Base-by-base conservation (phyloP, 2,797 vertebrate genomes). In the Chaetophractus vellerosus region DNA sequence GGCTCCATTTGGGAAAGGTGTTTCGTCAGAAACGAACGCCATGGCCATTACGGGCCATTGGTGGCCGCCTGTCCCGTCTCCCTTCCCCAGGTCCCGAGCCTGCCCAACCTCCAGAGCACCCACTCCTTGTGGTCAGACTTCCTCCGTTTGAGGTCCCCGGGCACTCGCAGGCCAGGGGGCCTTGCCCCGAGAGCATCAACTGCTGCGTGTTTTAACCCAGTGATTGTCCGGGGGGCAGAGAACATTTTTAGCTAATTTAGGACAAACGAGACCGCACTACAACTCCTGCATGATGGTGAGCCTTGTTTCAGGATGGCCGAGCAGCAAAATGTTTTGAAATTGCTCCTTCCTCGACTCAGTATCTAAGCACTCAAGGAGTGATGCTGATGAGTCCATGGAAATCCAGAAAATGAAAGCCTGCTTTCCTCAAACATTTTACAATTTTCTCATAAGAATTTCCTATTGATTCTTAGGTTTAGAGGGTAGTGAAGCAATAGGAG, bases 391-490 rank as follows among this genome's bases (percentile, higher is more conserved):
- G 97, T 98, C 92, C 52, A 97, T 98, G 97, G 97, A 98, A 98
- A 97, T 94, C 88, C 94, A 88, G 90, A 97, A 95, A 97, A 97
- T 84, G 97, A 90, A 97, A 97, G 69, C 64, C n/a, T 50, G 95
- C 66, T 96, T 98, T 98, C 97, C 90, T 97, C 96, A 97, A 97
- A 97, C 57, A 45, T 97, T 98, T 98, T 98, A 97, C 71, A 95
- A 98, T 98, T 98, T 98, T 76, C 95, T 94, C 97, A 97, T 98
- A 98, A 97, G 97, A 94, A 94, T 98, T 97, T 97, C 98, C 92
- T 98, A 98, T 98, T 98, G 98, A 98, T 98, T 98, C 97, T 97
- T 98, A 94, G 80, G 91, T 97, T 97, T 97, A 57, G 92, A 98
- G 86, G 95, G 97, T 98, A 98, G 97, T 96, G 98, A 97, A 98